phyloP scores from a whole-genome alignment of 2,888 invertebrate genomes.

The Sialis lutaria region DNA sequence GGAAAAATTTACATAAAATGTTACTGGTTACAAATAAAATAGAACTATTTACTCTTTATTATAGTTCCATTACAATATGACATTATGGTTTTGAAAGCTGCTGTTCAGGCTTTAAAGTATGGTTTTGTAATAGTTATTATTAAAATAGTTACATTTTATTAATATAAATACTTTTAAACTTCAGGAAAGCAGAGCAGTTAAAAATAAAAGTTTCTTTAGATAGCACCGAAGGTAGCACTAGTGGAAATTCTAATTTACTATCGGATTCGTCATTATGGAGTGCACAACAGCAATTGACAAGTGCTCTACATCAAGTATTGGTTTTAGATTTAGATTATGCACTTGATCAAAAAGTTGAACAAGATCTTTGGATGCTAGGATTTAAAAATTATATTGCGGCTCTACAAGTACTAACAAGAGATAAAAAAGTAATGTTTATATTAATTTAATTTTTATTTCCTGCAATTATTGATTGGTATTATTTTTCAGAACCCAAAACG shows the following conservation, averaged over 20 bases:
- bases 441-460: conserved; percentile 1
- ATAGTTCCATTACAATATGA: conserved; percentile 22
- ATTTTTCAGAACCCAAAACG: conserved; percentile 46
- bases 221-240: conserved; percentile 28
- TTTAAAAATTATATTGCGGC: conserved; percentile 76
- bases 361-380: conserved; percentile 75
- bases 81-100: conserved; percentile 58
- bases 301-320: conserved; percentile 49
- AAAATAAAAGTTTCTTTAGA: conserved; percentile 49
- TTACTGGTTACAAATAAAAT: conserved; percentile 4
- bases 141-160: neutral
- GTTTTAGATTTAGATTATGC: conserved; percentile 72
- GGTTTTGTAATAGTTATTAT: conserved; percentile 12
- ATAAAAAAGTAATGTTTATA: conserved; percentile 44
- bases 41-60: too few species aligned
- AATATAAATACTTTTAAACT: conserved; percentile 8
- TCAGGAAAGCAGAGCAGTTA: conserved; percentile 55
- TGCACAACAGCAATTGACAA: conserved; percentile 33
- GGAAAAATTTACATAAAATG: too few species aligned
- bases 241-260: conserved; percentile 12
- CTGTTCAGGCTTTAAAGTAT: conserved; percentile 57
- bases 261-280: conserved; percentile 24
- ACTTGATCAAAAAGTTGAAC: conserved; percentile 75
- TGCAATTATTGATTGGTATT: conserved; percentile 5
- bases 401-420: conserved; percentile 58